These are phyloP conservation scores for Cichlasoma orientale DNA, from an alignment of 2,797 vertebrate genomes.

Conservation along the genomic window DNA sequence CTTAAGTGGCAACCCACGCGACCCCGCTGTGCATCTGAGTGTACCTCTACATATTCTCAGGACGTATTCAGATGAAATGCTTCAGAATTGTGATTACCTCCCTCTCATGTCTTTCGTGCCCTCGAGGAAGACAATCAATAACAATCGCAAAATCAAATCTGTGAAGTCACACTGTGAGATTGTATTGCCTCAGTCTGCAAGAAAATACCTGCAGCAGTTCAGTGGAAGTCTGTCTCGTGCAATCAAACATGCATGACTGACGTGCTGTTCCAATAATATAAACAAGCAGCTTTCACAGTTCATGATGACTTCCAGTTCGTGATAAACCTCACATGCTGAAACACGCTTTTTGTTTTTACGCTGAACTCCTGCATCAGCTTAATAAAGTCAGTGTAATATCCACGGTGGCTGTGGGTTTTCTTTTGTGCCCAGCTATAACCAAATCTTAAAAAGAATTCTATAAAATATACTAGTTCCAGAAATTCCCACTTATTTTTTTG, in stretches of 20 bases:
- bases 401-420: background rate
- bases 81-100: background rate
- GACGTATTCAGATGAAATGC: background rate
- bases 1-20: background rate
- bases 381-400: background rate
- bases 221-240: background rate
- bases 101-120: background rate
- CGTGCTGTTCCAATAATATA: background rate
- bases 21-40: background rate
- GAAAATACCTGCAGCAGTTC: slow-evolving; percentile 5
- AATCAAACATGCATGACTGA: background rate
- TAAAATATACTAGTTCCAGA: background rate
- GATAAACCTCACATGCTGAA: background rate
- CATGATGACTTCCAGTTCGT: background rate
- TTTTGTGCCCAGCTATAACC: background rate
- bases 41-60: slow-evolving; percentile 1
- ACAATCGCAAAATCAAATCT: background rate
- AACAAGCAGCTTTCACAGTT: slow-evolving; percentile 23
- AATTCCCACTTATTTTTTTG: background rate
- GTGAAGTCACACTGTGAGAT: background rate
- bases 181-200: background rate
- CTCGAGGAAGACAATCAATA: background rate
- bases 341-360: slow-evolving; percentile 5
- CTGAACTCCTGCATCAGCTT: background rate
- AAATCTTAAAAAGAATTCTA: background rate